phyloP scores from a whole-genome alignment of 2,888 invertebrate species.

The Cryptocephalus primarius region DNA sequence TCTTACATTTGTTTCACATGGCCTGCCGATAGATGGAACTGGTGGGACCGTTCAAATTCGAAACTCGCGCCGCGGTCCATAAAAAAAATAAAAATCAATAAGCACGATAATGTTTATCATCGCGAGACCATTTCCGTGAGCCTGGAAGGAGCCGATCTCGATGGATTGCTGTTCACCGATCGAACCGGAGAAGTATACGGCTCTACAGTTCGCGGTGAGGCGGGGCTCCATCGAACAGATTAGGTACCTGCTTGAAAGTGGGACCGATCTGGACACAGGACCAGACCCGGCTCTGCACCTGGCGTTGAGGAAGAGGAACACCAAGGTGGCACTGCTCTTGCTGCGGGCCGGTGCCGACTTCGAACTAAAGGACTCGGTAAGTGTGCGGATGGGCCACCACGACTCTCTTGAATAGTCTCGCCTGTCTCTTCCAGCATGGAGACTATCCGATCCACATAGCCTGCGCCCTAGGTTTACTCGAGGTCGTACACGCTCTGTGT shows the following conservation, averaged over 20 bases:
- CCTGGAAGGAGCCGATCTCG: too few species aligned
- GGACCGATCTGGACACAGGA: constrained; percentile 33
- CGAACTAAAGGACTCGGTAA: constrained; percentile 42
- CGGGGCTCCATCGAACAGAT: constrained; percentile 31
- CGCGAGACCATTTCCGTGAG: too few species aligned
- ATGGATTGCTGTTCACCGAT: too few species aligned
- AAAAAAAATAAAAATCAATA: too few species aligned
- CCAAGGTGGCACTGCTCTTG: constrained; percentile 45
- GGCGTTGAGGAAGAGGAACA: constrained; percentile 45
- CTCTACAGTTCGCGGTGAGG: constrained; percentile 30
- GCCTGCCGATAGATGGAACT: too few species aligned
- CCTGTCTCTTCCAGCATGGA: constrained; percentile 37
- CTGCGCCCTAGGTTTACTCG: constrained; percentile 42
- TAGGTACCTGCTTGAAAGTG: constrained; percentile 31
- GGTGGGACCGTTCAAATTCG: too few species aligned
- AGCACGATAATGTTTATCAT: too few species aligned
- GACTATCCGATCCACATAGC: constrained; percentile 52
- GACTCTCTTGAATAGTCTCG: too few species aligned
- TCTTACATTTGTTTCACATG: too few species aligned
- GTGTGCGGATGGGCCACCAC: constrained; percentile 4
- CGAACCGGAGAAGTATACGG: constrained; percentile 20
- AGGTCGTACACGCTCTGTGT: constrained; percentile 47
- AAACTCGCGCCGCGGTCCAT: too few species aligned
- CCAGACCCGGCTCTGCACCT: constrained; percentile 47
- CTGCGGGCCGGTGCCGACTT: constrained; percentile 50